Evolutionary conservation across 2,113 vertebrate species (phyloP), one percentile per base, ranked within the genome.

Genomic region (Poicephalus meyeri): DNA sequence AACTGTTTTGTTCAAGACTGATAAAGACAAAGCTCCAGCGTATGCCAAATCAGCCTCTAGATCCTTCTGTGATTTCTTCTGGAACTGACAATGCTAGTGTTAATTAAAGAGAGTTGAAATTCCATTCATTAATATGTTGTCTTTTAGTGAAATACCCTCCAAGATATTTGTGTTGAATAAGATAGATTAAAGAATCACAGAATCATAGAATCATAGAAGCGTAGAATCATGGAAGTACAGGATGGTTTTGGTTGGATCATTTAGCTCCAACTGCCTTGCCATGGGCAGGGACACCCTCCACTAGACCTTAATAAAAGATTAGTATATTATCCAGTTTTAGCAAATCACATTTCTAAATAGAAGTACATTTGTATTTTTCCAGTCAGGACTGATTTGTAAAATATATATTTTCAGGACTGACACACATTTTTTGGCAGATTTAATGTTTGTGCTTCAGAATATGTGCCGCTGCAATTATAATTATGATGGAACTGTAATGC

Each of bases 91-190:
- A 66, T 41, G 31, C 13, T 68, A 20, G 25, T 24, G 66, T 95
- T 97, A 96, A 95, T 95, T 97, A 96, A 97, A 87, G 79, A 94
- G 78, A 52, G 41, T 65, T 96, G 86, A 93, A 92, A 94, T 72
- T 93, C 58, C 72, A 63, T 95, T 97, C 86, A 86, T 70, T 83
- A 90, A 79, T 84, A 72, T 16, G 50, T 69, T 96, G 81, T 58
- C 61, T 97, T 96, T 95, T 92, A 95, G 88, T 86, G 86, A 96
- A 95, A 93, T 91, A 91, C 73, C 88, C 79, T 95, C 97, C 97
- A 91, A 96, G 85, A 72, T 35, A 92, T 95, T 97, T 94, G 70
- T 95, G 95, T 95, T 97, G 96, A 97, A 97, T 96, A 97, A 97
- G 92, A 66, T 79, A 84, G 33, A 58, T 58, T 58, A 35, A 58